A percentile compares a stretch with the other conserved stretches of the same genome.
Evolutionary conservation across 2,888 invertebrate species (phyloP).

Genomic region (Volucella inanis): DNA sequence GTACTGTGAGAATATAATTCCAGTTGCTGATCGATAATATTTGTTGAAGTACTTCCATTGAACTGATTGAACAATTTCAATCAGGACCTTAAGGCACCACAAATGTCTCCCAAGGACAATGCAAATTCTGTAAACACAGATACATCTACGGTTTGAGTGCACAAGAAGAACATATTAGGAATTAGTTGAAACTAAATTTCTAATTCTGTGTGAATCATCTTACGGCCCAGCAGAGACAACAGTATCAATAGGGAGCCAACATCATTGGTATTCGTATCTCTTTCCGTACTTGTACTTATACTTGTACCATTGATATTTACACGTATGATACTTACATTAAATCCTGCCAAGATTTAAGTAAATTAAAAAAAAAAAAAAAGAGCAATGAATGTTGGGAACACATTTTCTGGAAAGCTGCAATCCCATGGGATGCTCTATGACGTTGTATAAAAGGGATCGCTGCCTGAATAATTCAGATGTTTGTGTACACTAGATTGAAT

Average conservation of each 20-base stretch:
- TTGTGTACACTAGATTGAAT: conserved; percentile 9
- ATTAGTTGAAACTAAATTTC: background rate
- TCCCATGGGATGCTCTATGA: background rate
- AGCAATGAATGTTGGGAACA: conserved; percentile 11
- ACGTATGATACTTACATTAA: too few species aligned
- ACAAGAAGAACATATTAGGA: background rate
- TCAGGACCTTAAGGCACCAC: background rate
- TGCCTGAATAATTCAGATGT: conserved; percentile 25
- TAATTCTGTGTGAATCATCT: background rate
- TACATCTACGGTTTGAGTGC: background rate
- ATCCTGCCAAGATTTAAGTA: too few species aligned
- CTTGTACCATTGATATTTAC: too few species aligned
- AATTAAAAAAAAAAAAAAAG: too few species aligned
- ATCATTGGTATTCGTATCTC: too few species aligned
- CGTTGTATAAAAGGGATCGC: background rate
- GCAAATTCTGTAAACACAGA: background rate
- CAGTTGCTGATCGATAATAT: conserved; percentile 12
- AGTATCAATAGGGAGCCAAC: too few species aligned
- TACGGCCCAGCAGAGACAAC: too few species aligned
- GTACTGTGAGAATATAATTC: background rate
- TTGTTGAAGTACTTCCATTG: background rate
- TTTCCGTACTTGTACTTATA: too few species aligned
- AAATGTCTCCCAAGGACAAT: conserved; percentile 9
- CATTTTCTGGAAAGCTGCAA: background rate
- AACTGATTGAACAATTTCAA: conserved; percentile 2